Percentiles rank a stretch among this genome's conserved stretches.
These are phyloP conservation scores for Gila robusta DNA, from an alignment of 2,797 vertebrate genomes.

Conservation along the genomic window DNA sequence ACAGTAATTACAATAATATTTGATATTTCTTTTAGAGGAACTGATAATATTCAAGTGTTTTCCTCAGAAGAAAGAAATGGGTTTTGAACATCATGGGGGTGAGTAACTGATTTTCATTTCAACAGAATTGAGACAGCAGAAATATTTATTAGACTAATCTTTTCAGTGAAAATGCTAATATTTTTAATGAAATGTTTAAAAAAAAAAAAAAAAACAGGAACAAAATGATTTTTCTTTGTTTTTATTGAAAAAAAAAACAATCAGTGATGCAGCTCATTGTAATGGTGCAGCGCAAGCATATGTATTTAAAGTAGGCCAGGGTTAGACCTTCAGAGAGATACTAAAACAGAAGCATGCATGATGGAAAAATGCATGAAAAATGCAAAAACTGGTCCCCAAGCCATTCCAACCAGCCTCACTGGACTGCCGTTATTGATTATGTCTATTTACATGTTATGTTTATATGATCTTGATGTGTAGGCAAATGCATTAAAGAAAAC, in stretches of 20 bases:
- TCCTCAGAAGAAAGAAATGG: not conserved
- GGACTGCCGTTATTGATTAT: not conserved
- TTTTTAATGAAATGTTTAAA: not conserved
- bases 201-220: not conserved
- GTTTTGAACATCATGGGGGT: not conserved
- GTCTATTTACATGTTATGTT: not conserved
- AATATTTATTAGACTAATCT: not conserved
- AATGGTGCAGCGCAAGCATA: conserved; percentile 32
- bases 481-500: conserved; percentile 14
- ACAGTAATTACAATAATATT: not conserved
- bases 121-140: not conserved
- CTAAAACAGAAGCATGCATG: conserved; percentile 33
- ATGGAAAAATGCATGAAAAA: not conserved
- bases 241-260: conserved; percentile 23
- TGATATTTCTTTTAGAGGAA: not conserved
- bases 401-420: not conserved
- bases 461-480: not conserved
- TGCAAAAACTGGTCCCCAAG: conserved; percentile 25
- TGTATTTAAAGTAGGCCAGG: conserved; percentile 23
- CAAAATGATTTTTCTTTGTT: not conserved
- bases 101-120: not conserved
- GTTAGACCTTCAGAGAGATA: not conserved
- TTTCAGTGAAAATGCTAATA: not conserved
- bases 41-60: not conserved
- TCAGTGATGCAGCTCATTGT: conserved; percentile 27